phyloP scores from a whole-genome alignment of 2,113 vertebrate genomes.

The Leptobrachium leishanense region DNA sequence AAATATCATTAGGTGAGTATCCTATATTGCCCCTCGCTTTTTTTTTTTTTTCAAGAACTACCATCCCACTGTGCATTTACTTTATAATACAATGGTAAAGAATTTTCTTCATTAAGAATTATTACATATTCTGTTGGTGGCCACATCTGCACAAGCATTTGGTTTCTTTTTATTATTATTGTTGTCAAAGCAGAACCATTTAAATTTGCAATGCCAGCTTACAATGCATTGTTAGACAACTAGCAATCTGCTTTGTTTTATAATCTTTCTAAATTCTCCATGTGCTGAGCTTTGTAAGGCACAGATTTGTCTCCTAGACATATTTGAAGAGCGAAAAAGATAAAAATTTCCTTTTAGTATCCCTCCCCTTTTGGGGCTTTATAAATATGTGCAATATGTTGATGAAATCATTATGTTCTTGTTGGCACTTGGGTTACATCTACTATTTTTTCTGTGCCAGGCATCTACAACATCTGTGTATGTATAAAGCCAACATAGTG shows the following conservation, averaged over 20 bases:
- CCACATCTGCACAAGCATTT: background rate
- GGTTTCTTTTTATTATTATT: background rate
- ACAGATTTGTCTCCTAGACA: constrained; percentile 9
- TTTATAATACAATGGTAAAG: too few relatives aligned
- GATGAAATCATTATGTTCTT: constrained; percentile 27
- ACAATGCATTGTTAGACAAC: background rate
- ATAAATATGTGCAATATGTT: constrained; percentile 44
- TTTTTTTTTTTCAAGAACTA: too few relatives aligned
- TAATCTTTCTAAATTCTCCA: constrained; percentile 6
- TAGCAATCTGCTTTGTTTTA: constrained; percentile 5
- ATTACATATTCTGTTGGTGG: background rate
- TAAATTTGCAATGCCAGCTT: background rate
- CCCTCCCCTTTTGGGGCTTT: constrained; percentile 18
- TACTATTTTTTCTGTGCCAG: background rate
- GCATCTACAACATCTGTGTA: constrained; percentile 42
- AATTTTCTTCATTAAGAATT: background rate
- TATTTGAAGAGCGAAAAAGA: background rate
- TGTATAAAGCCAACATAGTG: constrained; percentile 23
- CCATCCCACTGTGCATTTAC: too few relatives aligned
- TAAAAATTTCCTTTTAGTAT: background rate
- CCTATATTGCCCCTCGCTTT: too few relatives aligned
- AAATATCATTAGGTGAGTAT: too few relatives aligned
- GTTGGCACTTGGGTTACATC: constrained; percentile 30
- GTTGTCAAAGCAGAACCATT: background rate
- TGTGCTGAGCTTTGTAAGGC: background rate